These are phyloP conservation scores for Latrodectus hesperus DNA, from an alignment of 2,888 invertebrate genomes.

Conservation along the genomic window DNA sequence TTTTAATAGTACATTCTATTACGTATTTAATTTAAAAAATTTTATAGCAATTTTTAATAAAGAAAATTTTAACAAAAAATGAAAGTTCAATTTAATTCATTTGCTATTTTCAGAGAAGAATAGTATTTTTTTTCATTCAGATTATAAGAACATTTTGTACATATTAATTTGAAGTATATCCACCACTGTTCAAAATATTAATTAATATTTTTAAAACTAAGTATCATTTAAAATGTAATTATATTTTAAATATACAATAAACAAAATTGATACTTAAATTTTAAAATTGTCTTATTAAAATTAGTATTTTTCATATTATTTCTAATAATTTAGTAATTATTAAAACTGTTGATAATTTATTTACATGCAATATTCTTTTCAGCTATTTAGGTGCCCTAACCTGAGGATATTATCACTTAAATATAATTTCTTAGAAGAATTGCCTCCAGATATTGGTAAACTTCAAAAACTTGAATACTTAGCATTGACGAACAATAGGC, in stretches of 20 bases:
- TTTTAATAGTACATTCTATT: no score
- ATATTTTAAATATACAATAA: neutral
- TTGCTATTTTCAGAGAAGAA: no score
- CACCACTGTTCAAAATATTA: neutral
- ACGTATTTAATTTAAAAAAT: no score
- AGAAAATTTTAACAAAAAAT: no score
- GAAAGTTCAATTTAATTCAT: no score
- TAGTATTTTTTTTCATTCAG: no score
- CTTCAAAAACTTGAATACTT: slow-evolving; percentile 75
- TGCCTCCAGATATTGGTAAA: slow-evolving; percentile 76
- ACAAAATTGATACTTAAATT: neutral
- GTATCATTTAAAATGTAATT: neutral
- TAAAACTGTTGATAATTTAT: neutral
- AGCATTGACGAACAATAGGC: slow-evolving; percentile 76
- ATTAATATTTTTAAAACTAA: neutral
- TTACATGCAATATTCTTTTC: slow-evolving; percentile 59
- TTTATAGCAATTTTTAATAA: no score
- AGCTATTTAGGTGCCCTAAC: slow-evolving; percentile 76
- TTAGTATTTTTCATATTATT: neutral
- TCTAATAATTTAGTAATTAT: neutral
- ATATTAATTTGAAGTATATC: no score
- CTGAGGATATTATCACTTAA: slow-evolving; percentile 76
- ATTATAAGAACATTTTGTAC: no score
- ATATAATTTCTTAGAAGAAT: slow-evolving; percentile 75
- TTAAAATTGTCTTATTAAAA: neutral